phyloP scores from a whole-genome alignment of 2,797 vertebrate species.

The Sphenopsis melanotis region DNA sequence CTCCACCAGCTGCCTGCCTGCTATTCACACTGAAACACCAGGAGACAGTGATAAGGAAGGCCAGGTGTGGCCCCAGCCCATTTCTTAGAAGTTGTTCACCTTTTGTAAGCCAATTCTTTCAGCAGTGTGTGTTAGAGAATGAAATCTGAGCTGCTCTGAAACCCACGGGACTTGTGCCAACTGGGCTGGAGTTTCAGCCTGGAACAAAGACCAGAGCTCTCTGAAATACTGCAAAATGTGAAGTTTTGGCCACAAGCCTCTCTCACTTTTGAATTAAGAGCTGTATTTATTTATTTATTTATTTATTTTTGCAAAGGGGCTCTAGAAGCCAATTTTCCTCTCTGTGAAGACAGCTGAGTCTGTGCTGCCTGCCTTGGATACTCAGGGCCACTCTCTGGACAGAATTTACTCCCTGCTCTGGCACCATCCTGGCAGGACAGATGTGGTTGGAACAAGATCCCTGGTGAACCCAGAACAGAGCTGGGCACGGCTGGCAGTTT shows the following conservation, averaged over 20 bases:
- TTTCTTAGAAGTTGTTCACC: slow-evolving; percentile 5
- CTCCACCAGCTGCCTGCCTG: background rate
- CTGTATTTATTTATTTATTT: background rate
- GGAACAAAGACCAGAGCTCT: background rate
- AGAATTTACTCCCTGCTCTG: background rate
- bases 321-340: background rate
- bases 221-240: background rate
- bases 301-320: background rate
- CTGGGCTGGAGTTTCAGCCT: background rate
- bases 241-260: background rate
- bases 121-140: background rate
- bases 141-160: background rate
- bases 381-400: background rate
- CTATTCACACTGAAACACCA: background rate
- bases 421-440: background rate
- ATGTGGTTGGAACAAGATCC: background rate
- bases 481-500: background rate
- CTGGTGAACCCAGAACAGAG: background rate
- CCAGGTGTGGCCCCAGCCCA: background rate
- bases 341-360: background rate
- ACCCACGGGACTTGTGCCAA: background rate
- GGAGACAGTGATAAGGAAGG: background rate
- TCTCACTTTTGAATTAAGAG: background rate
- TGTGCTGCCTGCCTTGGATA: background rate
- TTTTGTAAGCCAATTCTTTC: background rate